Conservation (phyloP, 2,888 invertebrate genomes). For the Acleris cristana region DNA sequence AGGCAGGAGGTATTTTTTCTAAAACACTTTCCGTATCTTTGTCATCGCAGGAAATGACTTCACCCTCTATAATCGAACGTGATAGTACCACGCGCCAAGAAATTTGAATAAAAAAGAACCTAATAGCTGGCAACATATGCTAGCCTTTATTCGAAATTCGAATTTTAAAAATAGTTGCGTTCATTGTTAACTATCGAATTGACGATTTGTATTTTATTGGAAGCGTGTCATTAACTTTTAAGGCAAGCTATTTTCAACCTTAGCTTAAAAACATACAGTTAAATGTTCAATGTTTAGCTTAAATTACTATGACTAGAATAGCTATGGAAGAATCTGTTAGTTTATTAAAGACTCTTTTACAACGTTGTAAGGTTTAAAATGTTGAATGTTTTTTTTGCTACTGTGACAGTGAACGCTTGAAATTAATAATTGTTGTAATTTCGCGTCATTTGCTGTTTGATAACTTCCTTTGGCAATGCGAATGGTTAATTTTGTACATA, state of each 20-base stretch:
- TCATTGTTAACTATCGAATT: slow-evolving; percentile 38
- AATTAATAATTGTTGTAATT: slow-evolving; percentile 40
- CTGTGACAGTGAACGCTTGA: slow-evolving; percentile 28
- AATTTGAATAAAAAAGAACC: slow-evolving; percentile 57
- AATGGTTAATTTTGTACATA: slow-evolving; percentile 16
- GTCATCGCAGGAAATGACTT: slow-evolving; percentile 76
- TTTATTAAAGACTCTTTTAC: slow-evolving; percentile 9
- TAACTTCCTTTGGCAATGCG: slow-evolving; percentile 39
- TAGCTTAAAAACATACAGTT: neutral
- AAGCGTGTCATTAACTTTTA: slow-evolving; percentile 29
- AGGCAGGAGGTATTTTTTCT: slow-evolving; percentile 47
- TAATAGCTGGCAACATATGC: slow-evolving; percentile 54
- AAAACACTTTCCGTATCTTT: slow-evolving; percentile 67
- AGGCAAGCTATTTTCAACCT: neutral
- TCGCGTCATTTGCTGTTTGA: slow-evolving; percentile 39
- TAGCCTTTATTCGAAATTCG: slow-evolving; percentile 40
- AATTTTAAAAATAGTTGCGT: slow-evolving; percentile 35
- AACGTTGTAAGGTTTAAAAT: slow-evolving; percentile 11
- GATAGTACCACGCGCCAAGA: slow-evolving; percentile 61
- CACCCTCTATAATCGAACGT: slow-evolving; percentile 66
- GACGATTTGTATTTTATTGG: slow-evolving; percentile 38
- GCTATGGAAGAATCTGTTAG: neutral
- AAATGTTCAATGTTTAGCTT: neutral
- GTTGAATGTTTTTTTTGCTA: neutral
- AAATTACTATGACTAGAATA: neutral